Percentiles rank a stretch among this genome's conserved stretches.
These are phyloP conservation scores for Ameiurus melas DNA, from an alignment of 2,113 vertebrate species.

Conservation along the genomic window DNA sequence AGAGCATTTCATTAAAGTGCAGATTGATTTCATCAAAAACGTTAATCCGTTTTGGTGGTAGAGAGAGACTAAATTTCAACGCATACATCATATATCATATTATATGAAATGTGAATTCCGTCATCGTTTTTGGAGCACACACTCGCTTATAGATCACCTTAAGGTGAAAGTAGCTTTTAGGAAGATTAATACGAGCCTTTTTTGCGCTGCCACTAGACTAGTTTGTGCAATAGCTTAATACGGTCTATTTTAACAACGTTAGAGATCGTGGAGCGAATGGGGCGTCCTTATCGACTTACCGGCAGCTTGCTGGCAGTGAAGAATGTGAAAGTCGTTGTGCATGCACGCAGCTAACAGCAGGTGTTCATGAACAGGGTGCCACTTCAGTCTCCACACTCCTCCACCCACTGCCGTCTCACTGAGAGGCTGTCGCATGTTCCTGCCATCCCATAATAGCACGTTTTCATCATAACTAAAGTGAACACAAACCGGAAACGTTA, in stretches of 20 bases:
- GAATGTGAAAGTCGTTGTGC: constrained; percentile 87
- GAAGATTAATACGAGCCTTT: neutral
- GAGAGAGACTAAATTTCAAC: too few species aligned
- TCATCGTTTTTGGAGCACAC: too few species aligned
- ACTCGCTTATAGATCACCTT: too few species aligned
- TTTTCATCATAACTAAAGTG: constrained; percentile 87
- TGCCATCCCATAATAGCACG: constrained; percentile 87
- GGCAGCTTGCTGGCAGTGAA: constrained; percentile 77
- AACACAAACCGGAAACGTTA: neutral
- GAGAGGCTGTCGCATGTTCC: constrained; percentile 82
- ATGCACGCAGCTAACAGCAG: constrained; percentile 91
- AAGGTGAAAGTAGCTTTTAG: neutral
- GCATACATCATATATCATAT: too few species aligned
- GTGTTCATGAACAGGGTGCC: constrained; percentile 81
- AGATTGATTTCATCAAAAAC: too few species aligned
- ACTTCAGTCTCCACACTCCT: constrained; percentile 92
- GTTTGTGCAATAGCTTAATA: neutral
- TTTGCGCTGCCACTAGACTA: neutral
- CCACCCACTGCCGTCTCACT: constrained; percentile 79
- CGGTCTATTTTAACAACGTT: too few species aligned
- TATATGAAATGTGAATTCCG: too few species aligned
- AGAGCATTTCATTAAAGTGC: too few species aligned
- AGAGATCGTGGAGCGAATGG: neutral
- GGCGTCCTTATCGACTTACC: constrained; percentile 66
- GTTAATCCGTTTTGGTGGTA: too few species aligned